Evolutionary conservation across 2,888 invertebrate genomes (phyloP), one percentile per base, ranked within the genome.

Genomic region (Scaptomyza cyrtandrae): DNA sequence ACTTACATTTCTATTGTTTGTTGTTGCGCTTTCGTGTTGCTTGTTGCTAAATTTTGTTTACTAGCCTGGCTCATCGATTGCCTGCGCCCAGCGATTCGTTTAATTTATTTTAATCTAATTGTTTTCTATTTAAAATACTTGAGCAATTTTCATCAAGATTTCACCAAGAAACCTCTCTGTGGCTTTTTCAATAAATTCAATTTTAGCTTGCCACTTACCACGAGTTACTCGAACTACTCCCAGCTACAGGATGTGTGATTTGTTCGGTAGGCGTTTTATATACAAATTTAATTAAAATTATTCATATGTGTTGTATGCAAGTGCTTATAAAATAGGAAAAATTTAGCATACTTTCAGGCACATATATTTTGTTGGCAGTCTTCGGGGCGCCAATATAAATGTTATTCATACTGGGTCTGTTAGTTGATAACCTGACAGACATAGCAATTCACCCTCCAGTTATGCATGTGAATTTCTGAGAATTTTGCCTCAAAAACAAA

Each of bases 41-140:
- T 71, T 61, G 43, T 68, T 60, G 65, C 76, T 73, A 64, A 54
- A 71, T 68, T 67, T 57, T 35, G 35, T 24, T 65, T 43, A 50
- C 6, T 43, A 52, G 43, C n/a, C 45, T 54, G 71, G 46, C 49
- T 69, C 64, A 86, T 85, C 88, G 79, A 86, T 88, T 84, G 85
- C 78, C 88, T 85, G 85, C 71, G 74, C 81, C 77, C 88, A 85
- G 74, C 87, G 81, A 73, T 19, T 56, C 88, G 81, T 86, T 86
- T 84, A 81, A 85, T 86, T 85, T 85, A 85, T 86, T 85, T 79
- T 71, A 86, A 85, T 86, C 76, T 86, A 85, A 85, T 88, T 85
- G 84, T 80, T 86, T 85, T 76, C 68, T 70, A 78, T 83, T 86
- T 84, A 76, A 88, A 74, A 54, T 58, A 55, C 48, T 53, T 44